Evolutionary conservation across 2,113 vertebrate genomes (phyloP), one percentile per base, ranked within the genome.

Genomic region (Dicaeum eximium): DNA sequence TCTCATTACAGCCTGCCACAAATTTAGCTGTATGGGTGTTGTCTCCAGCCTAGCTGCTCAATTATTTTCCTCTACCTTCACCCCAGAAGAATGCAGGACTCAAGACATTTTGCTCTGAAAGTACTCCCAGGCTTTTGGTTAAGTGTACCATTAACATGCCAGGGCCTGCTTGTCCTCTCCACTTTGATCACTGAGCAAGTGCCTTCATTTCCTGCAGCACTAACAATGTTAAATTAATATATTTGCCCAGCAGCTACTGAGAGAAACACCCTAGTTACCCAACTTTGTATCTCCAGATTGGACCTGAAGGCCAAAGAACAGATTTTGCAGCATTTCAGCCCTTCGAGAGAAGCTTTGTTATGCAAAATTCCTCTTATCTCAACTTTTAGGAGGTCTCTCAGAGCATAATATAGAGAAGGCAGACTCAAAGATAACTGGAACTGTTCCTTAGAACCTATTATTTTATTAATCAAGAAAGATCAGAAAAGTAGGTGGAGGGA

Each of bases 381-480:
- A 56, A 70, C 5, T 50, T 89, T 33, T 14, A 71, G 8, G 10
- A 91, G 66, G 44, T 75, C 31, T 79, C 82, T 81, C 6, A 3
- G 37, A 27, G 77, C 30, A 33, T 33, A 61, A 60, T 16, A 25
- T 4, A 78, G 60, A 74, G 54, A 72, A 92, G 30, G 11, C 54
- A 69, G 89, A 90, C 47, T 91, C 51, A 60, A 50, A 97, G 27
- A 35, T 17, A 73, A 54, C 24, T 86, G 42, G 27, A 82, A 96
- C 33, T 91, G 72, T 65, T 95, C 60, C 93, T 83, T 82, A 92
- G 77, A 97, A 80, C 53, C 70, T 47, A 24, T 66, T 80, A 51
- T 53, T 94, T 75, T 86, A 90, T 92, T 95, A 95, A 90, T 40
- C 20, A 96, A 78, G 71, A 91, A 90, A 93, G 45, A 84, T 71